phyloP scores from a whole-genome alignment of 2,888 invertebrate genomes.

The Resseliella maxima region DNA sequence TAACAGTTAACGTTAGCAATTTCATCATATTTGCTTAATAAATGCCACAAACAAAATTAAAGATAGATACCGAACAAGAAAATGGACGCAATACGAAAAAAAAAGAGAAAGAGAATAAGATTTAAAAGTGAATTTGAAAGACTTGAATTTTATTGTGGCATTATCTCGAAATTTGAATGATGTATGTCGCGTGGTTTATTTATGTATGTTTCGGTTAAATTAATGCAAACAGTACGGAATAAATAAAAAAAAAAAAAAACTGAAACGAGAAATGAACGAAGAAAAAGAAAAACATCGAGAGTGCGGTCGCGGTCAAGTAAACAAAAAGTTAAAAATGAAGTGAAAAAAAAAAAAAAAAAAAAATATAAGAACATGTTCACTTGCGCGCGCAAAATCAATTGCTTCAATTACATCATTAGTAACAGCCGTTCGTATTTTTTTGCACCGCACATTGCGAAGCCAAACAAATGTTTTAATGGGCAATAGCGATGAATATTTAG shows the following conservation, averaged over 20 bases:
- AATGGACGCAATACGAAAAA: neutral
- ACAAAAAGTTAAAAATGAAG: neutral
- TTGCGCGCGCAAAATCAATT: slow-evolving; percentile 1
- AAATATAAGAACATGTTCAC: too few relatives aligned
- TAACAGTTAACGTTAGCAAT: too few relatives aligned
- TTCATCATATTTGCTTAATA: too few relatives aligned
- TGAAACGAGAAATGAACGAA: neutral
- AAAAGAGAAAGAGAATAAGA: neutral
- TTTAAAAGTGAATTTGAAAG: too few relatives aligned
- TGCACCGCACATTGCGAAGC: neutral
- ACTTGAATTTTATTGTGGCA: neutral
- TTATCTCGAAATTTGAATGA: neutral
- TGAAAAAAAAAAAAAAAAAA: too few relatives aligned
- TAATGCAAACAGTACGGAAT: too few relatives aligned
- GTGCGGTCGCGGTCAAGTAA: neutral
- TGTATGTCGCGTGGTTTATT: slow-evolving; percentile 27
- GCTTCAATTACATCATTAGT: slow-evolving; percentile 35
- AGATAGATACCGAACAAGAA: neutral
- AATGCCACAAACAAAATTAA: too few relatives aligned
- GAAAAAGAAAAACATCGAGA: neutral
- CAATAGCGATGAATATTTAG: neutral
- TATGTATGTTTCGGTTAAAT: neutral
- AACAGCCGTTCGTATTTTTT: neutral
- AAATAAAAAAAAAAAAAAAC: neutral
- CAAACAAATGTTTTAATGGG: slow-evolving; percentile 17